Percentiles rank a stretch among this genome's conserved stretches.
Evolutionary conservation across 2,113 vertebrate species (phyloP).

Genomic region (Catagonus wagneri): DNA sequence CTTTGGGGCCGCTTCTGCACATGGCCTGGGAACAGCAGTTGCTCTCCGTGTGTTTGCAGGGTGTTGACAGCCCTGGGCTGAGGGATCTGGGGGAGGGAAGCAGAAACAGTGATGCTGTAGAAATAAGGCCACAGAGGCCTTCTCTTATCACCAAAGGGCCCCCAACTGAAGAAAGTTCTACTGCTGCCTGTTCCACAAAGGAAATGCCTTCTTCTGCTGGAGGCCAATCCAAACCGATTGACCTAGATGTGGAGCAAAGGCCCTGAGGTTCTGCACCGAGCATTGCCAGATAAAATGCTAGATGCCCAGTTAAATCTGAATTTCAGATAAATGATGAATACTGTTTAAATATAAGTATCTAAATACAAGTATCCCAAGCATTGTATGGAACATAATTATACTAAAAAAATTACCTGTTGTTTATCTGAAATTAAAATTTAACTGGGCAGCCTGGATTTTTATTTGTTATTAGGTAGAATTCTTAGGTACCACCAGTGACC

Average conservation of each 20-base stretch:
- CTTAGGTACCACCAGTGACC: not conserved
- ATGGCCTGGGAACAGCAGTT: conserved; percentile 58
- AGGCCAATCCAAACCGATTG: not conserved
- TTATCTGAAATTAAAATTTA: conserved; percentile 26
- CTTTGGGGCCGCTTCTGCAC: not conserved
- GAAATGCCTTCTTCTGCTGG: conserved; percentile 12
- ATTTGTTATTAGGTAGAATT: not conserved
- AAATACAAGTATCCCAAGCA: not conserved
- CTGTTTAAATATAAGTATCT: not conserved
- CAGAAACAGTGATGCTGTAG: conserved; percentile 23
- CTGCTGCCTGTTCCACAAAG: not conserved
- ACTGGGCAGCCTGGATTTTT: not conserved
- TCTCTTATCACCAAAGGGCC: conserved; percentile 55
- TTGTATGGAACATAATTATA: not conserved
- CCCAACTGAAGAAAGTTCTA: conserved; percentile 63
- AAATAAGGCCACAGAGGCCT: conserved; percentile 61
- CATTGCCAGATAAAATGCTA: not conserved
- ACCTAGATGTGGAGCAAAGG: not conserved
- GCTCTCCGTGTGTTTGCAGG: conserved; percentile 48
- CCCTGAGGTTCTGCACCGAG: not conserved
- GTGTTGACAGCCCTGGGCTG: conserved; percentile 76
- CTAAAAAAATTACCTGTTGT: not conserved
- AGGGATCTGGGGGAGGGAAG: conserved; percentile 41
- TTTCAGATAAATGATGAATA: not conserved
- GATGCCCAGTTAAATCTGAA: not conserved